Evolutionary conservation across 2,888 invertebrate species (phyloP), one percentile per base, ranked within the genome.

Genomic region (Drosophila anomalata): DNA sequence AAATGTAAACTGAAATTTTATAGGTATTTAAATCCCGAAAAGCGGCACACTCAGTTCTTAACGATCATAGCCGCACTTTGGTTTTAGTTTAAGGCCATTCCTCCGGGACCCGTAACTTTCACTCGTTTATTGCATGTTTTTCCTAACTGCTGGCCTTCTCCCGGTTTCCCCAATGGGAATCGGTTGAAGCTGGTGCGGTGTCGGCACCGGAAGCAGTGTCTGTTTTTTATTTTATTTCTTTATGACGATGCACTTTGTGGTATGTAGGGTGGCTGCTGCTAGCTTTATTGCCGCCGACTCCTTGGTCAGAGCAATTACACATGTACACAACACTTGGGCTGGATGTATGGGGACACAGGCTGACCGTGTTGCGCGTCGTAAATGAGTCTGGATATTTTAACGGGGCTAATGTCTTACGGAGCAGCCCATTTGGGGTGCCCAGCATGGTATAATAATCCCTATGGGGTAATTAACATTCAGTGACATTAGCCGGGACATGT

Each of bases 211-310:
- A 76, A 78, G 55, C 53, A 48, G 20, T 50, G 44, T 59, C 56
- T 52, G 51, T 36, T 59, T 42, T 17, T 62, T 68, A 44, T 57
- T 39, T 53, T 31, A 42, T 54, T 17, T 67, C 44, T 68, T 86
- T 76, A 76, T 83, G 72, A 63, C 61, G 61, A 52, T 80, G 87
- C 78, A 78, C 67, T 76, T 68, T 67, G 79, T 73, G 75, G 63
- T 51, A 66, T 87, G 73, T 76, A 78, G 76, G 76, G 61, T 73
- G 46, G 54, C 47, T 50, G n/a, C 36, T 22, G 41, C 22, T 22
- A 59, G 41, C 47, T 59, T 59, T 61, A 61, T 61, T 47, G 22
- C 42, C 29, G n/a, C 33, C 58, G 44, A 58, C 29, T 47, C 46
- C 59, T 29, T 29, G 29, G 47, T 36, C 61, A 22, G 57, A 59